Base-by-base conservation (phyloP, 1,140 invertebrate species). In the Diuraphis noxia region DNA sequence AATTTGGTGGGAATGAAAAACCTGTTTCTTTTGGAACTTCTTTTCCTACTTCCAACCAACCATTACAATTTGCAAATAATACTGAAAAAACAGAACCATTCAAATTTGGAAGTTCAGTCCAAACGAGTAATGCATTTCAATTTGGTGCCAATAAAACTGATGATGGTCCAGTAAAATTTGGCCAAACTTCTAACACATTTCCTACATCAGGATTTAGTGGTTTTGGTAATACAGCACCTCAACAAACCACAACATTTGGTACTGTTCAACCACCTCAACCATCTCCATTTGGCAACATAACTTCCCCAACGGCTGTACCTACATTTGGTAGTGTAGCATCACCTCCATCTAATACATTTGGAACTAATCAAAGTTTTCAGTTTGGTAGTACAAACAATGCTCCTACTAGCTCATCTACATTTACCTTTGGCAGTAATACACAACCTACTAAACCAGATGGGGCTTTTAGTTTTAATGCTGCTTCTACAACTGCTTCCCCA, bases 321-420 rank as follows among this genome's bases (percentile, higher is more conserved):
- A 25, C 88, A 46, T 89, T 89, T 46, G 63, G 87, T 23, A 43
- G 17, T 43, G 56, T 43, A 43, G 56, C 40, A 23, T 43, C 87
- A 23, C 25, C 56, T 25, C 30, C 87, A 77, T 34, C 63, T n/a
- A 89, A 89, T 30, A 41, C 87, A 41, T 89, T 79, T 43, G 88
- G 88, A 30, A 89, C 88, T 25, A 77, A 43, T 77, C 56, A 49
- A 79, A 41, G 88, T 79, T 90, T 90, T n/a, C 88, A 79, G 17
- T 90, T 90, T 46, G 63, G 88, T 36, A 49, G 43, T 86, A 25
- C 84, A 52, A 86, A 17, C 34, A 52, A 86, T 34, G 43, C 8
- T 49, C 34, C 85, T 23, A 52, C 21, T 52, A 86, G 23, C 30
- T 88, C 85, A 38, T 87, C 86, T 17, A 63, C 86, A 21, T 88